Evolutionary conservation across 2,888 invertebrate genomes (phyloP).

Genomic region (Synanthedon vespiformis): DNA sequence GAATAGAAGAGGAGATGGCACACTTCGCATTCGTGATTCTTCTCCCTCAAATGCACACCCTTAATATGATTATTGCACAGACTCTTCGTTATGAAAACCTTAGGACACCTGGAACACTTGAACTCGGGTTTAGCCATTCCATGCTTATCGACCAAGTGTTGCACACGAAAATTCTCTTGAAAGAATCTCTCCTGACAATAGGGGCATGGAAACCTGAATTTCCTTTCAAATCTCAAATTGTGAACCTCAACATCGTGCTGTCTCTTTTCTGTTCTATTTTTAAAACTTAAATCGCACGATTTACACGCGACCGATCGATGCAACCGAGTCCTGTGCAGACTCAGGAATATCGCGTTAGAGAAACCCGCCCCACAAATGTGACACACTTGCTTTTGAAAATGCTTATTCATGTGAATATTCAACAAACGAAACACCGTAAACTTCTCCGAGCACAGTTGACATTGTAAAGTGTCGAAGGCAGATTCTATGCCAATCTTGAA

Average conservation of each 20-base stretch:
- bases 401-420: constrained; percentile 54
- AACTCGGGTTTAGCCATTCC: constrained; percentile 37
- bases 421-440: constrained; percentile 37
- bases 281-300: constrained; percentile 29
- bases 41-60: constrained; percentile 50
- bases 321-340: constrained; percentile 38
- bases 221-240: constrained; percentile 23
- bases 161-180: constrained; percentile 32
- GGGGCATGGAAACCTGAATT: constrained; percentile 36
- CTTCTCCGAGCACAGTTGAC: constrained; percentile 39
- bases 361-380: constrained; percentile 52
- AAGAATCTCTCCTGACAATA: constrained; percentile 37
- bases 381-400: constrained; percentile 52
- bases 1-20: constrained; percentile 49
- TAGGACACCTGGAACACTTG: constrained; percentile 36
- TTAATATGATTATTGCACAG: constrained; percentile 48
- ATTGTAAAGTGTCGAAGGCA: constrained; percentile 21
- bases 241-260: constrained; percentile 22
- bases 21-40: constrained; percentile 41
- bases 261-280: constrained; percentile 18
- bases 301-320: constrained; percentile 33
- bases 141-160: constrained; percentile 38
- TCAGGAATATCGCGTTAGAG: constrained; percentile 44
- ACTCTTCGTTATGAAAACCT: constrained; percentile 44
- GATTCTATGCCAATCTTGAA: constrained; percentile 32